Evolutionary conservation across 2,888 invertebrate genomes (phyloP), one percentile per base, ranked within the genome.

Genomic region (Clepsis dumicolana): DNA sequence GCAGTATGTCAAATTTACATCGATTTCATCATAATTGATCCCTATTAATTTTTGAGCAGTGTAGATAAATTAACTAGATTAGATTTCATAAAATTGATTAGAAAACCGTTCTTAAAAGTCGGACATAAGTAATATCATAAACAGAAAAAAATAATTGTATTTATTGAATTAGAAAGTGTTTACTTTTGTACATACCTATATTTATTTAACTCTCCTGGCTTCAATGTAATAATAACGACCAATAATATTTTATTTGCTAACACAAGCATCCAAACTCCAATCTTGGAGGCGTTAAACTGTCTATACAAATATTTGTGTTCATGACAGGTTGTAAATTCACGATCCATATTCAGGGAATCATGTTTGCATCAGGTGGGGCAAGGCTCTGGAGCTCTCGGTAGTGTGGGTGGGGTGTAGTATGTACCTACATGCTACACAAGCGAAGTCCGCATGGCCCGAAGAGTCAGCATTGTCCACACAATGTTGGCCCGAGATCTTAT

Each of bases 271-370:
- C 2, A 18, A 10, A 27, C n/a, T 27, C 25, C 74, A 65, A 65
- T 74, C 32, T 72, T 65, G 64, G 50, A 69, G 69, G 65, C 65
- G 44, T 25, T 62, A 60, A 70, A 62, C 65, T 70, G 65, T 74
- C 72, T 76, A 69, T 71, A 65, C 72, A 72, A 75, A 70, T 73
- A 74, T 74, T 72, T 72, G 71, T 72, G 71, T 72, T 72, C 65
- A 59, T 66, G 64, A 62, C 61, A 73, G 70, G 69, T 75, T 66
- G 73, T 32, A 41, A 44, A 44, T 60, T 73, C 74, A 64, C 74
- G 66, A 75, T 77, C 72, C 74, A 74, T 72, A 74, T 77, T 73
- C 73, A 73, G 71, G 69, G 76, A 79, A 81, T 80, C 75, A 74
- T 75, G 76, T 76, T 77, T 73, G 71, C 77, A 75, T 66, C 74